Evolutionary conservation across 2,113 vertebrate genomes (phyloP).

Genomic region (Sceloporus undulatus): DNA sequence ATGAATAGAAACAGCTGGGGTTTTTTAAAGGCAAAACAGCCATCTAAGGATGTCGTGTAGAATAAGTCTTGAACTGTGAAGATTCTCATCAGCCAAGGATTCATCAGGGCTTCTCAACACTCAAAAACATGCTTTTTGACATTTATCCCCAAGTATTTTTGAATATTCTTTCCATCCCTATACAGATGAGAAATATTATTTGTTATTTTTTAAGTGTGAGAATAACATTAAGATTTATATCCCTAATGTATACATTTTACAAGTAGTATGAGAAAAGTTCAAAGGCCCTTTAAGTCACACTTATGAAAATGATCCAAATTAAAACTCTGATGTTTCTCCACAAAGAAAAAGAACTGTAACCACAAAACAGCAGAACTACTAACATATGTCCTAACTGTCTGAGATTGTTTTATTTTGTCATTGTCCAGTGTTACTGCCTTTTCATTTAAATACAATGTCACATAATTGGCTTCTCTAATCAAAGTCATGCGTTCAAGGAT

Average conservation of each 20-base stretch:
- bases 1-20: too few species aligned
- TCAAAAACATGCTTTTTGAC: too few species aligned
- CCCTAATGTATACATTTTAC: background rate
- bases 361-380: slow-evolving; percentile 24
- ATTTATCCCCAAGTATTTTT: too few species aligned
- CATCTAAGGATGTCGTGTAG: too few species aligned
- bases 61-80: too few species aligned
- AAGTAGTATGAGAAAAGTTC: background rate
- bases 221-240: too few species aligned
- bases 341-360: background rate
- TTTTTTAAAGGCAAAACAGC: too few species aligned
- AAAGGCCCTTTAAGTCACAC: background rate
- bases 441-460: slow-evolving; percentile 16
- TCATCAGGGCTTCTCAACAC: too few species aligned
- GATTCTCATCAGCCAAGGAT: too few species aligned
- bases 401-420: background rate
- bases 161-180: too few species aligned
- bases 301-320: slow-evolving; percentile 23
- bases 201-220: background rate
- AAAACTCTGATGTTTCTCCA: slow-evolving; percentile 5
- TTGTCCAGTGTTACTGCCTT: slow-evolving; percentile 30
- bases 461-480: background rate
- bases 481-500: slow-evolving; percentile 24
- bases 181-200: too few species aligned
- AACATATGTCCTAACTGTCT: slow-evolving; percentile 6